phyloP scores from a whole-genome alignment of 2,113 vertebrate species.

The Capreolus pygargus region DNA sequence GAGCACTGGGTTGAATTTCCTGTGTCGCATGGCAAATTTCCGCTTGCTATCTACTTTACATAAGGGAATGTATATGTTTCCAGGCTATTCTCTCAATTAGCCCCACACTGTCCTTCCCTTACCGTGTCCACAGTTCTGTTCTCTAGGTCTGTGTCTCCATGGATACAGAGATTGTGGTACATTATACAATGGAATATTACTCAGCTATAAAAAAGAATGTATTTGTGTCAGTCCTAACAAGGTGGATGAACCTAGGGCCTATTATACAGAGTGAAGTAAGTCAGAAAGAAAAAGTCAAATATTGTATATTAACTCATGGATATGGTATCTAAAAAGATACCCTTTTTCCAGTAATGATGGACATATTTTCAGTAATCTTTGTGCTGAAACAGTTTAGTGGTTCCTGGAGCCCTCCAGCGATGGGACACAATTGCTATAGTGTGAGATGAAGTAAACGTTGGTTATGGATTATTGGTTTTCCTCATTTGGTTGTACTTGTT shows the following conservation, averaged over 20 bases:
- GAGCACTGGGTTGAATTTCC: not conserved
- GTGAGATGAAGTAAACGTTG: not conserved
- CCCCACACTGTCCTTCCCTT: not conserved
- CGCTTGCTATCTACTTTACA: not conserved
- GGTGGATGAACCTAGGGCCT: not conserved
- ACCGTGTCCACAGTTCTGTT: not conserved
- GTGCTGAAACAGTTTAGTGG: not conserved
- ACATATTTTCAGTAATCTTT: not conserved
- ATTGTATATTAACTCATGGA: not conserved
- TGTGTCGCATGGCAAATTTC: not conserved
- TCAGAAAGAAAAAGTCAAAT: not conserved
- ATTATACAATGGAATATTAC: not conserved
- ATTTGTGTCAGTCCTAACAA: not conserved
- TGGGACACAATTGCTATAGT: not conserved
- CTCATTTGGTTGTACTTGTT: not conserved
- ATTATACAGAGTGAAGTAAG: not conserved
- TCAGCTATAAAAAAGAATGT: not conserved
- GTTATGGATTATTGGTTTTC: not conserved
- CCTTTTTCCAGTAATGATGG: not conserved
- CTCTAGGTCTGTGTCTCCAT: not conserved
- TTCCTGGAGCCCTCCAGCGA: not conserved
- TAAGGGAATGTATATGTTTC: not conserved
- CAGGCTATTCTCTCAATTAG: not conserved
- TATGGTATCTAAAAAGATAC: not conserved
- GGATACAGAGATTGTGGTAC: not conserved